A percentile compares a stretch with the other conserved stretches of the same genome.
These are phyloP conservation scores for Drosophila mojavensis DNA, from an alignment of 1,140 invertebrate genomes.

Conservation along the genomic window DNA sequence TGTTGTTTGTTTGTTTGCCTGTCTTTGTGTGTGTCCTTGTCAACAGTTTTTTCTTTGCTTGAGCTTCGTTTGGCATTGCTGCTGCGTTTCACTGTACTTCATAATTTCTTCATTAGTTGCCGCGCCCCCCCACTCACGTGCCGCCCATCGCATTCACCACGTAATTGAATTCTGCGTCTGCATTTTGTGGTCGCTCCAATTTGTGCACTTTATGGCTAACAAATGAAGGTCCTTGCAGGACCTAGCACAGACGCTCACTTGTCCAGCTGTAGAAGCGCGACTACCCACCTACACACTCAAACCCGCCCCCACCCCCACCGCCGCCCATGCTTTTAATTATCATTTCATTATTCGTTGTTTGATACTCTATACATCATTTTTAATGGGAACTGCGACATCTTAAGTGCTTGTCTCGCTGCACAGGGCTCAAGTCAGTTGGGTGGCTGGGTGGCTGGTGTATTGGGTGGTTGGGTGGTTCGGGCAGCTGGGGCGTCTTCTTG, in stretches of 20 bases:
- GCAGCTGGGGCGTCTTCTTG: slow-evolving; percentile 1
- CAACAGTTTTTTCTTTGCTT: slow-evolving; percentile 25
- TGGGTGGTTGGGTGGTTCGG: neutral
- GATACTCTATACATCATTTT: slow-evolving; percentile 60
- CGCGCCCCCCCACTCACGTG: neutral
- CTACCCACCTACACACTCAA: too few species aligned
- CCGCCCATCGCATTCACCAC: neutral
- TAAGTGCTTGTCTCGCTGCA: slow-evolving; percentile 50
- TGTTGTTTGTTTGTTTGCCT: neutral
- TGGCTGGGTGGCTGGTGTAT: too few species aligned
- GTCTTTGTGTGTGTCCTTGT: neutral
- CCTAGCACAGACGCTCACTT: too few species aligned
- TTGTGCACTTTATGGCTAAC: slow-evolving; percentile 60
- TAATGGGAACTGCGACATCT: slow-evolving; percentile 67
- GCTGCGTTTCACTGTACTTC: slow-evolving; percentile 67
- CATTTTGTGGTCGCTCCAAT: slow-evolving; percentile 74
- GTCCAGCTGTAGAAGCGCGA: too few species aligned
- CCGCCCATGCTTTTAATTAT: slow-evolving; percentile 62
- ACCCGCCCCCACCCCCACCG: too few species aligned
- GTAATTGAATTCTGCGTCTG: slow-evolving; percentile 74
- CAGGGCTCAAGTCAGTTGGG: neutral
- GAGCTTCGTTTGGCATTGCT: slow-evolving; percentile 14
- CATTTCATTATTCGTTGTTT: slow-evolving; percentile 70
- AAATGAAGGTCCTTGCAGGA: slow-evolving; percentile 21
- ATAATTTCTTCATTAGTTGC: slow-evolving; percentile 72